Percentiles rank a stretch among this genome's conserved stretches.
Evolutionary conservation across 2,113 vertebrate species (phyloP).

Genomic region (Prunella fulvescens): DNA sequence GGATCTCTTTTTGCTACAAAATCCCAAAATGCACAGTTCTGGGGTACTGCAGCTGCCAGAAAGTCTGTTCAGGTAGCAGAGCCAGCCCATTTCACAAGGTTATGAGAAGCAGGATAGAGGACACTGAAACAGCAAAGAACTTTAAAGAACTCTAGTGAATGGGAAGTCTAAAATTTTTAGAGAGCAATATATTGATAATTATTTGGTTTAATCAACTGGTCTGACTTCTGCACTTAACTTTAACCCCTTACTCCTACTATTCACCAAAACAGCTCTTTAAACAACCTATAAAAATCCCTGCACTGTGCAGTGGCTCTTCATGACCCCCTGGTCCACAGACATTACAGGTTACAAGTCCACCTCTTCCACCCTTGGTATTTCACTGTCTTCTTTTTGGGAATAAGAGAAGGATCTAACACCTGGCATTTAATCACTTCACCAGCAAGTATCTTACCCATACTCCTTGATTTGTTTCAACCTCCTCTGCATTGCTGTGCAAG

Average conservation of each 20-base stretch:
- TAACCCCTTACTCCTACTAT: neutral
- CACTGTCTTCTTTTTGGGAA: neutral
- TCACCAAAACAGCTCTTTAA: neutral
- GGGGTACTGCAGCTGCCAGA: neutral
- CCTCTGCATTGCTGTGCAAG: neutral
- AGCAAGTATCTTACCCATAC: neutral
- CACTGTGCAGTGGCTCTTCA: neutral
- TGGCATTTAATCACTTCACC: neutral
- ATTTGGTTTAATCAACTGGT: neutral
- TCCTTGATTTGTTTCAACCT: neutral
- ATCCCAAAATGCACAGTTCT: neutral
- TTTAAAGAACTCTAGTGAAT: neutral
- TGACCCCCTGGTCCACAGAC: neutral
- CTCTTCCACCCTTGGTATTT: neutral
- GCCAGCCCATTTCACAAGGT: conserved; percentile 9
- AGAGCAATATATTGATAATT: neutral
- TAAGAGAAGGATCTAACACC: neutral
- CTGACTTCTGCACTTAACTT: neutral
- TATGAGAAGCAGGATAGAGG: neutral
- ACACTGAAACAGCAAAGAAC: neutral
- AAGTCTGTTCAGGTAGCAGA: conserved; percentile 16
- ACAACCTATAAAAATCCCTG: neutral
- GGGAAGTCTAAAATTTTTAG: neutral
- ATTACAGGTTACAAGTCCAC: neutral
- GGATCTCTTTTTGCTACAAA: neutral